Conservation (phyloP, 2,797 vertebrate genomes). For the Pseudomugil tenellus region DNA sequence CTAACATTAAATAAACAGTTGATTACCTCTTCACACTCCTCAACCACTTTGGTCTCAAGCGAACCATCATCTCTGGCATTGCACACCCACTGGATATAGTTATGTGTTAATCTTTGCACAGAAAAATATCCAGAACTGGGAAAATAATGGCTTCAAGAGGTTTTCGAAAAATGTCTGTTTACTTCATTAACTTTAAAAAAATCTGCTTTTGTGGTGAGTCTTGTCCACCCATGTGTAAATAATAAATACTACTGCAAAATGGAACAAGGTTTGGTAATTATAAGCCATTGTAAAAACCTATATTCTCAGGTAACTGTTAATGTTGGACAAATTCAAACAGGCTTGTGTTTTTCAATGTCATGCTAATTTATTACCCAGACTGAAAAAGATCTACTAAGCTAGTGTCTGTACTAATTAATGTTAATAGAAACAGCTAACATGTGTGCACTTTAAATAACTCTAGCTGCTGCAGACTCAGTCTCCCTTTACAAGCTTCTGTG, state of each 20-base stretch:
- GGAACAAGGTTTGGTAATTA: conserved; percentile 68
- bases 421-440: conserved; percentile 21
- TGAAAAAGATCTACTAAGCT: conserved; percentile 19
- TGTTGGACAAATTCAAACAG: conserved; percentile 46
- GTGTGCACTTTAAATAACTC: conserved; percentile 27
- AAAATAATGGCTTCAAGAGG: conserved; percentile 60
- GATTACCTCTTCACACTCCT: conserved; percentile 75
- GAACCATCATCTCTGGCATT: conserved; percentile 63
- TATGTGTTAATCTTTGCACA: conserved; percentile 52
- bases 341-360: conserved; percentile 39
- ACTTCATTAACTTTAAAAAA: conserved; percentile 58
- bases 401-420: conserved; percentile 26
- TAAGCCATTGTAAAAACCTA: conserved; percentile 40
- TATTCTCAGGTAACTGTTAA: conserved; percentile 67
- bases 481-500: conserved; percentile 12
- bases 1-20: conserved; percentile 71
- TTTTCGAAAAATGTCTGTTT: conserved; percentile 59
- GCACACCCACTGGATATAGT: conserved; percentile 44
- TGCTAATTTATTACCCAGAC: conserved; percentile 11
- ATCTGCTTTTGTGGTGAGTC: conserved; percentile 50
- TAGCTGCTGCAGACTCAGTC: conserved; percentile 15
- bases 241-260: conserved; percentile 63
- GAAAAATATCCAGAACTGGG: conserved; percentile 55
- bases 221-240: conserved; percentile 62
- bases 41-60: conserved; percentile 70